A percentile compares a stretch with the other conserved stretches of the same genome.
Evolutionary conservation across 92 coral and sea anemone species (phyloP).

Genomic region (Palythoa grandis): DNA sequence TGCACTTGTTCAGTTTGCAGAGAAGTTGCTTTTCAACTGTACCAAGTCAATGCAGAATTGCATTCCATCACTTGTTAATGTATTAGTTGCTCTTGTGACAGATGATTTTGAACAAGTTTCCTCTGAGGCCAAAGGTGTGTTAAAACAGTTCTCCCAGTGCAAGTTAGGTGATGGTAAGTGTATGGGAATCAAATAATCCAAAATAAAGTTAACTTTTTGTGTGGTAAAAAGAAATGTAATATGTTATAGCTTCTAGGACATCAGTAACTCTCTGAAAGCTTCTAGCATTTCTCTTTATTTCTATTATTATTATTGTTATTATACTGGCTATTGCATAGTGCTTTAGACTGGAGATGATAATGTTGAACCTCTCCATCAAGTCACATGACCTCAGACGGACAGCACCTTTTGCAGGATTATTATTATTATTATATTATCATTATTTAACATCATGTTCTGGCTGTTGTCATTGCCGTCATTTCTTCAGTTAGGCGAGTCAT

Average conservation of each 20-base stretch:
- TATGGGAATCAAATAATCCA: neutral
- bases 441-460: too few species aligned
- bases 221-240: neutral
- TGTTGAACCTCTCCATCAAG: too few species aligned
- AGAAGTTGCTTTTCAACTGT: slow-evolving; percentile 72
- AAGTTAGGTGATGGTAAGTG: slow-evolving; percentile 66
- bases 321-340: too few species aligned
- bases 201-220: neutral
- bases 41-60: slow-evolving; percentile 66
- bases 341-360: too few species aligned
- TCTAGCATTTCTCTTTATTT: neutral
- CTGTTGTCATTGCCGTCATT: too few species aligned
- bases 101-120: slow-evolving; percentile 87
- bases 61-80: slow-evolving; percentile 69
- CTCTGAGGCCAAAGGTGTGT: slow-evolving; percentile 57
- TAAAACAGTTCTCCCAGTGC: slow-evolving; percentile 59
- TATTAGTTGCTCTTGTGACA: slow-evolving; percentile 75
- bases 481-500: too few species aligned
- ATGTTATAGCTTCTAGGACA: neutral
- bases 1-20: slow-evolving; percentile 66
- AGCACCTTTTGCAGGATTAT: too few species aligned
- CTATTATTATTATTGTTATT: too few species aligned
- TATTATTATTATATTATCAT: too few species aligned
- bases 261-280: neutral
- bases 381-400: too few species aligned